Conservation (phyloP, 2,888 invertebrate species). For the Scaptomyza parva region DNA sequence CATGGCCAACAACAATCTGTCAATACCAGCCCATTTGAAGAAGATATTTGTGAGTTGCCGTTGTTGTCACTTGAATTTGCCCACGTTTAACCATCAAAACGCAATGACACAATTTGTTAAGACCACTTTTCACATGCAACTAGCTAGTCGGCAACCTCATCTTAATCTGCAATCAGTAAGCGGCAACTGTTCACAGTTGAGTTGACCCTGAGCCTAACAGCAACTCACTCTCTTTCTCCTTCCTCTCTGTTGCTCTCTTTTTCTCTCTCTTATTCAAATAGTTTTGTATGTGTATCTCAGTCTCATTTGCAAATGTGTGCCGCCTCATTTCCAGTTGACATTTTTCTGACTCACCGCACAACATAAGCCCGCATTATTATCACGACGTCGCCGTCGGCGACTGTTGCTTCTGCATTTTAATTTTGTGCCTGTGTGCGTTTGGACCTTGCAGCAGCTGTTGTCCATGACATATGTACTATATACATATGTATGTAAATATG, state of each 20-base stretch:
- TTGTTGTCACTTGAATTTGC: conserved; percentile 47
- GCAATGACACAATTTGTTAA: conserved; percentile 73
- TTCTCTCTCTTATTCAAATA: background rate
- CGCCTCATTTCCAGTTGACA: conserved; percentile 79
- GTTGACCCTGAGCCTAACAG: conserved; percentile 47
- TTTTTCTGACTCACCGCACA: conserved; percentile 51
- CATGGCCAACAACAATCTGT: conserved; percentile 66
- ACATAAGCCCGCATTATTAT: conserved; percentile 52
- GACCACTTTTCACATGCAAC: conserved; percentile 71
- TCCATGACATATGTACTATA: conserved; percentile 30
- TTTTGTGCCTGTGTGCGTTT: conserved; percentile 38
- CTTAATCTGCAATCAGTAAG: conserved; percentile 13
- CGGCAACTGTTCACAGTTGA: conserved; percentile 17
- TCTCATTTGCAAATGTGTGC: conserved; percentile 56
- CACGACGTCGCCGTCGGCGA: conserved; percentile 8
- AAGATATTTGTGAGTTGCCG: conserved; percentile 56
- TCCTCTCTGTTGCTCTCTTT: background rate
- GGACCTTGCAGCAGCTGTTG: conserved; percentile 50
- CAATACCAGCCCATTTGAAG: conserved; percentile 71
- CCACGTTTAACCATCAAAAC: conserved; percentile 64
- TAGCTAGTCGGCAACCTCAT: conserved; percentile 1
- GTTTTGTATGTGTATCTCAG: conserved; percentile 10
- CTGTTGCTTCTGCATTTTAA: conserved; percentile 39
- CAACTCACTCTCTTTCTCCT: background rate
- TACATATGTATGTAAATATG: conserved; percentile 9